A percentile compares a stretch with the other conserved stretches of the same genome.
Conservation (phyloP, 1,140 invertebrate genomes). For the Euwallacea similis region DNA sequence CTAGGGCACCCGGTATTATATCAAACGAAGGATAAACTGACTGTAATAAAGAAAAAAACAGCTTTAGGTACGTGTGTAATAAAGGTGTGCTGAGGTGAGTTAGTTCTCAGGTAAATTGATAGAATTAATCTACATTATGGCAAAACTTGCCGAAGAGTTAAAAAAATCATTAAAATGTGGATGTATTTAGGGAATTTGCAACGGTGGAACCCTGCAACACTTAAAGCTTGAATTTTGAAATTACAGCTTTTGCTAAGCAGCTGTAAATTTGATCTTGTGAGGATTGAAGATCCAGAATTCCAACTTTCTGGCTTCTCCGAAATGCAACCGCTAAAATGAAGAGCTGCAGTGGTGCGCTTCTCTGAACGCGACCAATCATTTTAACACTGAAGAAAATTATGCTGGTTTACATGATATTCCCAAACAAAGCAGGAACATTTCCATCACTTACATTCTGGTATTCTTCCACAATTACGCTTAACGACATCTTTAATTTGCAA, state of each 20-base stretch:
- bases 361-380: too few relatives aligned
- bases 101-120: background rate
- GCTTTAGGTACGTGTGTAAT: background rate
- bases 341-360: too few relatives aligned
- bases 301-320: too few relatives aligned
- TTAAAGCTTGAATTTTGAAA: too few relatives aligned
- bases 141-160: background rate
- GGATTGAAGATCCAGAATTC: too few relatives aligned
- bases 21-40: background rate
- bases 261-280: too few relatives aligned
- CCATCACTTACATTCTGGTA: background rate
- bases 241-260: background rate
- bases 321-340: too few relatives aligned
- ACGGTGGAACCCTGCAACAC: background rate
- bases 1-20: background rate
- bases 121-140: background rate
- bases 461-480: background rate
- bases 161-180: background rate
- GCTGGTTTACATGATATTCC: background rate
- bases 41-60: background rate
- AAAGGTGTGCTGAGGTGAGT: background rate
- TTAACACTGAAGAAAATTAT: background rate
- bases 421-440: background rate
- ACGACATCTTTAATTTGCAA: conserved; percentile 10
- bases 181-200: background rate